Evolutionary conservation across 2,113 vertebrate species (phyloP), one percentile per base, ranked within the genome.

Genomic region (Xyliphius kryptos): DNA sequence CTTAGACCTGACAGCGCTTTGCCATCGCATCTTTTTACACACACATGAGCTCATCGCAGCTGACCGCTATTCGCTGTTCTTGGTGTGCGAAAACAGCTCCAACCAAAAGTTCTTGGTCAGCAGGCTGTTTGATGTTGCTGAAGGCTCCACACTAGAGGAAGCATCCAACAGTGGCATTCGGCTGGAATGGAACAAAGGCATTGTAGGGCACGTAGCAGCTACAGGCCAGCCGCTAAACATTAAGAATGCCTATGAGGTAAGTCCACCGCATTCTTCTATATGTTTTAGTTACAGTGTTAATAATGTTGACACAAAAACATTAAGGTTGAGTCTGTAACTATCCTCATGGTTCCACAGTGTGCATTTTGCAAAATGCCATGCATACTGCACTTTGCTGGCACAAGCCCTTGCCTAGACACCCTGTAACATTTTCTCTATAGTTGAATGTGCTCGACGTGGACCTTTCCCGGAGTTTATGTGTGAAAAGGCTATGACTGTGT

Each of bases 151-250:
- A 0, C 79, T 97, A 63, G 95, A 98, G 80, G 90, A 98, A 72
- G 91, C 93, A 19, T 96, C 90, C 56, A 97, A 91, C 75, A 97
- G 70, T 77, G 91, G 90, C 68, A 97, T 99, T 74, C 90, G 92
- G 3, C 80, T 99, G 57, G 91, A 96, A 51, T 99, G 95, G 96
- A 97, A 93, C 84, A 99, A 97, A 76, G 96, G 95, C 79, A 97
- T 99, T 8, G 94, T 97, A 78, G 96, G 96, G 14, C 88, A 97
- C 0, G 95, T 99, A 16, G 96, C 96, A 0, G 91, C 92, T 7
- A 88, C 88, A 1, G 95, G 95, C 1, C 88, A 94, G 62, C 92
- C 89, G 3, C 86, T 99, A 68, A 99, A 97, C 75, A 98, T 99
- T 80, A 94, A 87, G 77, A 91, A 96, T 13, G 96, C 95, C 0